Base-by-base conservation (phyloP, 2,113 vertebrate species). In the Neodontobutis hainanensis region DNA sequence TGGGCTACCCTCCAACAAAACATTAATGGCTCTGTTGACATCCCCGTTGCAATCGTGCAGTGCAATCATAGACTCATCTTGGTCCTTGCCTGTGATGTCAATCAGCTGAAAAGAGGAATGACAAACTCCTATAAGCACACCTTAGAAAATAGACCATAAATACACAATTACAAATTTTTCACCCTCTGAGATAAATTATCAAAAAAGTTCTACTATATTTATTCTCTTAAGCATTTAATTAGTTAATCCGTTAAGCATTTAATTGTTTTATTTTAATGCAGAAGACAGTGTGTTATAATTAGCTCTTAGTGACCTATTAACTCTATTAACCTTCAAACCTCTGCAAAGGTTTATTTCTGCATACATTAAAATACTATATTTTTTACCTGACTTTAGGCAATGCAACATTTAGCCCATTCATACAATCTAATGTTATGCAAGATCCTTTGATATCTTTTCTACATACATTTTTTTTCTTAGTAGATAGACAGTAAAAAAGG, bases 11-110 rank as follows among this genome's bases (percentile, higher is more conserved):
- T 99, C 97, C 92, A 99, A 92, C 85, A 99, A 92, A 76, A 98
- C 95, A 0, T 99, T 99, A 92, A 99, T 99, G 89, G 97, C 97
- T 94, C 96, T 94, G 94, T 98, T 98, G 68, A 99, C 93, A 69
- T 99, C 97, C 16, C 97, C 97, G 0, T 99, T 98, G 90, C 96
- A 97, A 89, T 99, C 97, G 27, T 99, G 97, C 87, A 99, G 93
- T 62, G 96, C 97, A 59, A 99, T 99, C 94, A 99, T 96, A 65
- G 96, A 98, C 91, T 98, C 97, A 0, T 99, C 97, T 91, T 98
- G 96, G 92, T 99, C 97, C 92, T 98, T 98, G 87, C 97, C 96
- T 59, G 97, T 99, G 91, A 99, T 98, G 92, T 99, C 97, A 4
- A 98, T 95, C 92, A 99, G 92, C 97, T 99, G 87, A 0, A 79